Base-by-base conservation (phyloP, 2,888 invertebrate genomes). In the Apodemia hepburni region DNA sequence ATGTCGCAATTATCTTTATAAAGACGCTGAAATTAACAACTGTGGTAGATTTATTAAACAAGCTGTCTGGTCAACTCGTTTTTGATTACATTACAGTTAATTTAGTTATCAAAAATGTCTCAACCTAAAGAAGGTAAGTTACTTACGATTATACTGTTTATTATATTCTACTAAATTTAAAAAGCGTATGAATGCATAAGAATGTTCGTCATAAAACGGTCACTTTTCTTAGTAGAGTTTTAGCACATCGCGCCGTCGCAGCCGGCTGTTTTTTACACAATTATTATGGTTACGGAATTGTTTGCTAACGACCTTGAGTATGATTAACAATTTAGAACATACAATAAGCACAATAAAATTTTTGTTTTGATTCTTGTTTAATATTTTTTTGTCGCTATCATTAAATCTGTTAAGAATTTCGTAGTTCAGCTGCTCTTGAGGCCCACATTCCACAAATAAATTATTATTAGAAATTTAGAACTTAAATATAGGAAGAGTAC, bases 51-150 rank as follows among this genome's bases (percentile, higher is more conserved):
- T 73, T 80, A 77, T 83, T 83, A 83, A 80, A 79, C 79, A 75
- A 66, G 63, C 71, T 72, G 75, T 74, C 68, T 71, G 67, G 72
- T 70, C 72, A 78, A 75, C 75, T 67, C 72, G 77, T 73, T 67
- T 66, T 66, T 64, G 22, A 57, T 27, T 66, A 71, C 62, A 61
- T 65, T 68, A 65, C 66, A 64, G 68, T 58, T 63, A 68, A 70
- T 65, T 66, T 57, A 63, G 65, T 70, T 63, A 64, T 62, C 69
- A 70, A 79, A 79, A 76, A 91, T 91, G 90, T 75, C 88, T 69
- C 70, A 77, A 58, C 88, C 88, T 8, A 88, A 84, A 81, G 81
- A 88, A 89, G 90, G 90, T 91, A 83, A 76, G 73, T 67, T 75
- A 75, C 68, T 63, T 62, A 49, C 64, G 64, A 33, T 47, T 70